Conservation (phyloP, 2,888 invertebrate species). For the Rotaria sp. region DNA sequence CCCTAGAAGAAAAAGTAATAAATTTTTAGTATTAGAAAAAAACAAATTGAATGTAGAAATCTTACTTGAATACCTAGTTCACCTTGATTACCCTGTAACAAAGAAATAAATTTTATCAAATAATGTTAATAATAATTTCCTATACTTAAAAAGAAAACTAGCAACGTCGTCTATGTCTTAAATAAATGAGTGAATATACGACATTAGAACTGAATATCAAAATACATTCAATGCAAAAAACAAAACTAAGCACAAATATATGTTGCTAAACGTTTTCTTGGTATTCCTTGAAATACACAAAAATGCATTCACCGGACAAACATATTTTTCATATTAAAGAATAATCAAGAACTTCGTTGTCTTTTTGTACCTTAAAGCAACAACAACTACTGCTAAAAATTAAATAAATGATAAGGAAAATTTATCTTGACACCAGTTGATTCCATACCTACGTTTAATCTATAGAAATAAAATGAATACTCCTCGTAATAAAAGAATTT, state of each 20-base stretch:
- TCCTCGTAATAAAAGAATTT: no score
- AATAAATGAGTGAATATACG: background rate
- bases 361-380: background rate
- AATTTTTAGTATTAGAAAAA: background rate
- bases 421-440: background rate
- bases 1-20: background rate
- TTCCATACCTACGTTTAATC: background rate
- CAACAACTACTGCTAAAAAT: background rate
- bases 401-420: background rate
- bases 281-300: no score
- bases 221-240: no score
- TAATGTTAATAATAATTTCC: background rate
- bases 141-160: background rate
- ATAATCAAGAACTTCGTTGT: no score
- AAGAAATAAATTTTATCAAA: background rate
- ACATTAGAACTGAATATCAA: no score
- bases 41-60: background rate
- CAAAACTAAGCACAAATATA: no score
- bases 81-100: conserved; percentile 7
- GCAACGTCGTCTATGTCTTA: background rate
- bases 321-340: no score
- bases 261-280: no score
- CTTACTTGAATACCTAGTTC: background rate
- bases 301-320: no score
- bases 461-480: no score